Conservation (phyloP, 2,888 invertebrate species). For the Cinara cedri region DNA sequence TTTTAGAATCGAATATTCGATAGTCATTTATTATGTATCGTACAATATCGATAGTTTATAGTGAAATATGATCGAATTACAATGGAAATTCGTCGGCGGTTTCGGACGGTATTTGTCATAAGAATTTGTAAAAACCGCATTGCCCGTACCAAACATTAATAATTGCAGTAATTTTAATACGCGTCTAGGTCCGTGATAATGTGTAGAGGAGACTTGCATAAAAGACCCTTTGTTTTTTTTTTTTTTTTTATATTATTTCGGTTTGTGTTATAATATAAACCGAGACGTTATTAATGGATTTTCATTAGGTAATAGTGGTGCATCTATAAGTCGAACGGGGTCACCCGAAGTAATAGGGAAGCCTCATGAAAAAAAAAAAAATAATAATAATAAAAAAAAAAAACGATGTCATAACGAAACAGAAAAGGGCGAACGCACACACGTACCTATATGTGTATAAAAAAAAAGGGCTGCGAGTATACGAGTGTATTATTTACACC, state of each 20-base stretch:
- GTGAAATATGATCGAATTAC: neutral
- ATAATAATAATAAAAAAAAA: neutral
- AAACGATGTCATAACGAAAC: conserved; percentile 29
- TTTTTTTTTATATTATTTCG: neutral
- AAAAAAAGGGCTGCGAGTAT: neutral
- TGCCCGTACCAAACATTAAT: neutral
- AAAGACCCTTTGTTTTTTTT: conserved; percentile 2
- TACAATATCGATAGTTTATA: too few species aligned
- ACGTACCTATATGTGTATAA: neutral
- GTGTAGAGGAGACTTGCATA: neutral
- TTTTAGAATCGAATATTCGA: too few species aligned
- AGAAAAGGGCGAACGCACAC: neutral
- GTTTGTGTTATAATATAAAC: neutral
- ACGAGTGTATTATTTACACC: conserved; percentile 42
- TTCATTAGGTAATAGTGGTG: conserved; percentile 19
- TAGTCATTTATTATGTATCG: too few species aligned
- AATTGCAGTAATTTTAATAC: conserved; percentile 18
- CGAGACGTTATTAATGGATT: conserved; percentile 36
- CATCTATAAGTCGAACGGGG: conserved; percentile 5
- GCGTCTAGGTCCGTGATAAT: neutral
- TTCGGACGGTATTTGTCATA: neutral
- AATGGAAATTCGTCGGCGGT: neutral
- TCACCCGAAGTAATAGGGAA: conserved; percentile 3
- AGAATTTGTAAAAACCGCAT: neutral
- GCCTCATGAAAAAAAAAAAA: conserved; percentile 16